Evolutionary conservation across 2,888 invertebrate species (phyloP).

Genomic region (Tinea trinotella): DNA sequence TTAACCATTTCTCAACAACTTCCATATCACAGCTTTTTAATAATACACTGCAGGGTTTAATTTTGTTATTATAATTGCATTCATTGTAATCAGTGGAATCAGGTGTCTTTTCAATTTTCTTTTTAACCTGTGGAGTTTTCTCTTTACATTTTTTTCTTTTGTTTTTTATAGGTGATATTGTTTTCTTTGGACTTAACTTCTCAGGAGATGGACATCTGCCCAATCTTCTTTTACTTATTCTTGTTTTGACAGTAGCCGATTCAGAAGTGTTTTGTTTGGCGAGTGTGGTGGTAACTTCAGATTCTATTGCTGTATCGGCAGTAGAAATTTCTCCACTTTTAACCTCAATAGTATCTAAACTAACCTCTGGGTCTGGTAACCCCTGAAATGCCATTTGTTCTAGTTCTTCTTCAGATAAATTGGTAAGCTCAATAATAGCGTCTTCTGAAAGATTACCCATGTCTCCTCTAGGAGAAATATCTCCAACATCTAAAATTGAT

Average conservation of each 20-base stretch:
- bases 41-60: conserved; percentile 9
- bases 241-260: no score
- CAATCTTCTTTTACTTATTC: not conserved
- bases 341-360: not conserved
- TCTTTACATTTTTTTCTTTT: not conserved
- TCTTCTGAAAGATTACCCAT: conserved; percentile 24
- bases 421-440: conserved; percentile 26
- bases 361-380: not conserved
- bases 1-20: no score
- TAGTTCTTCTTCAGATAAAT: conserved; percentile 43
- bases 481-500: conserved; percentile 51
- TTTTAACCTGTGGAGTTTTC: not conserved
- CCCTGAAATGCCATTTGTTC: conserved; percentile 51
- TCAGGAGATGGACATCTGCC: no score
- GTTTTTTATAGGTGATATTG: not conserved
- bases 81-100: not conserved
- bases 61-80: no score
- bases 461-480: conserved; percentile 25
- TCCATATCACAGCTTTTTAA: not conserved
- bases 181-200: no score
- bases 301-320: no score
- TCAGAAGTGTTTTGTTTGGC: no score
- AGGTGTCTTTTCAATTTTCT: not conserved
- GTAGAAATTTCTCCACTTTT: not conserved
- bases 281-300: no score